Percentiles rank a stretch among this genome's conserved stretches.
Evolutionary conservation across 2,797 vertebrate genomes (phyloP).

Genomic region (Pseudochirops cupreus): DNA sequence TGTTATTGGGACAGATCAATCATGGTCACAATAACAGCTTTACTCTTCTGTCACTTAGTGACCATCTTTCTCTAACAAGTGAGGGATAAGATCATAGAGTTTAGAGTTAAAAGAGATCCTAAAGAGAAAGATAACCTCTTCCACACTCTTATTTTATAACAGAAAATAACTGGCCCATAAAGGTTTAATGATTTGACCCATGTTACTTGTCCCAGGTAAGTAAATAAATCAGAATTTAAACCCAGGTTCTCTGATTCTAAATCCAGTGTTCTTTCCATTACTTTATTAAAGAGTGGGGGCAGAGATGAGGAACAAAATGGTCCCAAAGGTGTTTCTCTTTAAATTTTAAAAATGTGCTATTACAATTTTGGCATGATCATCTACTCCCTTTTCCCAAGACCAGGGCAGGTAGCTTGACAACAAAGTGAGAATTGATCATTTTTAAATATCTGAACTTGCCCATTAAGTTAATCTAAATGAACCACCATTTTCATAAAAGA

Average conservation of each 20-base stretch:
- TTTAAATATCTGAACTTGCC: too few relatives aligned
- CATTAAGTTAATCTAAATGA: not conserved
- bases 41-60: not conserved
- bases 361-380: not conserved
- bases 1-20: not conserved
- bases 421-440: fast-evolving
- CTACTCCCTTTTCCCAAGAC: too few relatives aligned
- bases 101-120: not conserved
- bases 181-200: not conserved
- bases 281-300: not conserved
- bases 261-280: not conserved
- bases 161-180: not conserved
- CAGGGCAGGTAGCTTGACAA: not conserved
- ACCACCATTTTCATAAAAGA: not conserved
- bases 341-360: fast-evolving
- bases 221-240: not conserved
- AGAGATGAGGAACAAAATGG: not conserved
- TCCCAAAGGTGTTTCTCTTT: not conserved
- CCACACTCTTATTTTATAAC: not conserved
- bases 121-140: not conserved
- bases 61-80: not conserved
- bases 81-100: not conserved
- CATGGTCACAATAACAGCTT: not conserved
- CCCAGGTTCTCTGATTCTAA: too few relatives aligned
- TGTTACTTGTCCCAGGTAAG: not conserved